A percentile compares a stretch with the other conserved stretches of the same genome.
Conservation (phyloP, 2,888 invertebrate genomes). For the Cancer borealis region DNA sequence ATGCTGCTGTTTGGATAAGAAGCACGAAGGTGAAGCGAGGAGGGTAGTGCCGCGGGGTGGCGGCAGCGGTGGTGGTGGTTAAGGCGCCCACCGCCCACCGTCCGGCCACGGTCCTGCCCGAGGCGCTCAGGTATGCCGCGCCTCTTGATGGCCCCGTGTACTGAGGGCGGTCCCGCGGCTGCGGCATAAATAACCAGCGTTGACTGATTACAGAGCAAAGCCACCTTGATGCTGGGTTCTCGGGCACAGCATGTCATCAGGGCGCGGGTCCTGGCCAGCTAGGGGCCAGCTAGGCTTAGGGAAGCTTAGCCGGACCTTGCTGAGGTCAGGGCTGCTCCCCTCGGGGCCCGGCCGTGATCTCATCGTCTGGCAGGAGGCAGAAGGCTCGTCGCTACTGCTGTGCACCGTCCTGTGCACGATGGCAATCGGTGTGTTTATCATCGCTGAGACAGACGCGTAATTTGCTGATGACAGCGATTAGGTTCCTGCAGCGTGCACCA, state of each 20-base stretch:
- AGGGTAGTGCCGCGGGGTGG: background rate
- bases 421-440: background rate
- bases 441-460: background rate
- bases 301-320: background rate
- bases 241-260: background rate
- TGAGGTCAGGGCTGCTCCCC: background rate
- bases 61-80: background rate
- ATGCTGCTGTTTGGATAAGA: background rate
- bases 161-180: conserved; percentile 11
- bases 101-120: background rate
- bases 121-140: background rate
- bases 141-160: background rate
- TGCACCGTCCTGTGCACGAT: background rate
- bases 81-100: background rate
- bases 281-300: conserved; percentile 22
- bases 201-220: conserved; percentile 8
- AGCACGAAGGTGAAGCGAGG: background rate
- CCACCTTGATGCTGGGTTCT: background rate
- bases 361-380: background rate
- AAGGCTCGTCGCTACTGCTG: background rate
- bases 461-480: conserved; percentile 27
- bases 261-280: background rate
- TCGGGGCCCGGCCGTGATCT: background rate
- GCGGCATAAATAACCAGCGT: background rate
- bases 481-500: background rate